Evolutionary conservation across 2,113 vertebrate genomes (phyloP), one percentile per base, ranked within the genome.

Genomic region (Cathartes aura): DNA sequence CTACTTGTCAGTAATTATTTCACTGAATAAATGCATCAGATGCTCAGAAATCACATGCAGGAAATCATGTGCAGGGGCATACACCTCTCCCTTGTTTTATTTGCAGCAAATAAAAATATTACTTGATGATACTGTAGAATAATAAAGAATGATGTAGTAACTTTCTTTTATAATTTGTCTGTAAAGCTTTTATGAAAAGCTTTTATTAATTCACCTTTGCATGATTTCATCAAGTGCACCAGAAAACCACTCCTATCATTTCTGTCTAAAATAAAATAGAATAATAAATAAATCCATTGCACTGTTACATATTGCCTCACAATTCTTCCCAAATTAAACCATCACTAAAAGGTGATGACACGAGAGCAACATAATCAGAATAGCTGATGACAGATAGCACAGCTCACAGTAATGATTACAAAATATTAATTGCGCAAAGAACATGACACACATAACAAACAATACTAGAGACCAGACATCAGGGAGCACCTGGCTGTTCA

Each of bases 401-500:
- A 43, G 26, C 19, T 63, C 34, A 70, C 32, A 66, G 22, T 27
- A 72, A 87, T 6, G 40, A 59, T 1, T 34, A 71, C 32, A 81
- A 62, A 34, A 11, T 2, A 16, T 6, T 76, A 71, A 32, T 14
- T 79, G 32, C 2, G 1, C 36, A 32, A 36, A 84, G 36, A 67
- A 38, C 24, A 18, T 4, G 7, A 17, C 17, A 84, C 38, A 82
- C 11, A 12, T 9, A 72, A 83, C 0, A 0, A 73, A 58, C 1
- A 15, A 14, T 8, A 64, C 32, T 7, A 67, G 50, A 60, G 8
- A 87, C 7, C 22, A 56, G 78, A 88, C 9, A 63, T 6, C 26
- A 38, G 38, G 2, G 3, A 43, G 73, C 93, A 99, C 99, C 99
- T 99, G 99, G 99, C 83, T 99, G 99, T 79, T 99, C 99, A 68